Evolutionary conservation across 1,140 invertebrate genomes (phyloP).

Genomic region (Leptonema lineaticorne): DNA sequence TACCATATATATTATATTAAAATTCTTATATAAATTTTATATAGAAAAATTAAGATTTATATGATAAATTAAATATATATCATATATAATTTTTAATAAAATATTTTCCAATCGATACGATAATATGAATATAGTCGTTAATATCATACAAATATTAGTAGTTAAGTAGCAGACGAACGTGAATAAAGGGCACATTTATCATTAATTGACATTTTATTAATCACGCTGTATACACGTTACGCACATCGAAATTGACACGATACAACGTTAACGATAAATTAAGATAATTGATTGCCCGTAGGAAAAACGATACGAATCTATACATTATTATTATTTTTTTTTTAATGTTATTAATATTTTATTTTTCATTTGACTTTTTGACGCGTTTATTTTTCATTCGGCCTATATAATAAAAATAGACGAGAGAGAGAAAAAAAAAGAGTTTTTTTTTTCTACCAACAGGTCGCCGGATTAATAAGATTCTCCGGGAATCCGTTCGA

Average conservation of each 20-base stretch:
- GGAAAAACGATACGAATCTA: constrained; percentile 1
- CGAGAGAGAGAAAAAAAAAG: no score
- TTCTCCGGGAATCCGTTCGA: constrained; percentile 10
- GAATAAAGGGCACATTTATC: constrained; percentile 6
- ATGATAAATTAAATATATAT: no score
- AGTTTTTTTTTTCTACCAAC: constrained; percentile 6
- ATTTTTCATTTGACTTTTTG: background rate
- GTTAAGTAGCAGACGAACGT: no score
- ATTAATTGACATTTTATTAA: constrained; percentile 17
- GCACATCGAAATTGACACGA: constrained; percentile 1
- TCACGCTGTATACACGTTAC: constrained; percentile 3
- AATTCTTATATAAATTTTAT: no score
- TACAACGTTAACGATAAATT: constrained; percentile 13
- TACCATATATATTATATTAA: no score
- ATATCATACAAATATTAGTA: no score
- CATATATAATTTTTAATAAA: no score
- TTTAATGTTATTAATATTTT: background rate
- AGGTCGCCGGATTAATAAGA: constrained; percentile 24
- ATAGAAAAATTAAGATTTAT: no score
- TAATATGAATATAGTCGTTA: no score
- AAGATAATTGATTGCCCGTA: constrained; percentile 8
- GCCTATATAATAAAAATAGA: background rate
- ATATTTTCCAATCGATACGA: no score
- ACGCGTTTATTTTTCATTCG: background rate
- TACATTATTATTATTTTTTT: background rate